A percentile compares a stretch with the other conserved stretches of the same genome.
Evolutionary conservation across 2,113 vertebrate genomes (phyloP).

Genomic region (Nothocercus nigrocapillus): DNA sequence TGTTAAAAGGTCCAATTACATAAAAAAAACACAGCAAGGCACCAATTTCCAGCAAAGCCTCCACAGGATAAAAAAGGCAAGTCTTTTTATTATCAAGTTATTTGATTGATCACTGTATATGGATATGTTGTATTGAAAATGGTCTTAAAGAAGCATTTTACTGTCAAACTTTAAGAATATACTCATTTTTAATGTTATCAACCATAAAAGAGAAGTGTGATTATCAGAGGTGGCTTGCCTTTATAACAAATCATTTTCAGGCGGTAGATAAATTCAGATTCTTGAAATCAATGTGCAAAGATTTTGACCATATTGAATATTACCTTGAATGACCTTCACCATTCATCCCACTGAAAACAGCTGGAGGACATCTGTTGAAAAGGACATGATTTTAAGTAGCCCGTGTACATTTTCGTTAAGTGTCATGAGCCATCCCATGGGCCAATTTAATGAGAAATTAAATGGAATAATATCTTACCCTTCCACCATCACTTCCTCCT

Average conservation of each 20-base stretch:
- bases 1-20: conserved; percentile 21
- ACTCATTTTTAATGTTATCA: background rate
- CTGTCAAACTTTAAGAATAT: background rate
- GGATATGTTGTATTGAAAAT: background rate
- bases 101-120: conserved; percentile 24
- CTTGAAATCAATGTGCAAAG: background rate
- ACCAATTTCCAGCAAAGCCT: conserved; percentile 20
- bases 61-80: conserved; percentile 23
- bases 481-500: background rate
- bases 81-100: conserved; percentile 35
- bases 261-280: background rate
- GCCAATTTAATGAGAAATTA: background rate
- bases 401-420: background rate
- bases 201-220: background rate
- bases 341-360: background rate
- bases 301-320: background rate
- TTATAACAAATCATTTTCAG: background rate
- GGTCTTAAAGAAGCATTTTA: background rate
- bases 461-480: background rate
- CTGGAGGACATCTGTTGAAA: background rate
- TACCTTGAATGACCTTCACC: background rate
- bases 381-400: background rate
- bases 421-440: background rate
- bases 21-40: background rate
- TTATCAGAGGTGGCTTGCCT: background rate